Percentiles rank a stretch among this genome's conserved stretches.
Evolutionary conservation across 2,888 invertebrate species (phyloP).

Genomic region (Melieria crassipennis): DNA sequence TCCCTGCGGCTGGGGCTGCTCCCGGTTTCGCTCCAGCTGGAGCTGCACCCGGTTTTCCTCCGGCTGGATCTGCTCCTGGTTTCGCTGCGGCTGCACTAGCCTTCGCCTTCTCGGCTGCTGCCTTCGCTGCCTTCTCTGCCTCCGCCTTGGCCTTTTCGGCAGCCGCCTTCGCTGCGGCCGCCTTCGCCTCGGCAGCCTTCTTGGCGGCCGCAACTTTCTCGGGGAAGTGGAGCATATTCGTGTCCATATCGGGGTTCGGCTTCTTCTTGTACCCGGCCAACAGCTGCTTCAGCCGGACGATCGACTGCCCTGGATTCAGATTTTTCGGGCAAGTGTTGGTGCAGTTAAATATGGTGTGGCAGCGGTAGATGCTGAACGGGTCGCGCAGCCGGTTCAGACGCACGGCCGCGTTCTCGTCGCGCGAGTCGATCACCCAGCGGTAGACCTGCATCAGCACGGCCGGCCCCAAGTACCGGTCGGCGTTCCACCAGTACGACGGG

Average conservation of each 20-base stretch:
- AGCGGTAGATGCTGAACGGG: constrained; percentile 89
- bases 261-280: constrained; percentile 83
- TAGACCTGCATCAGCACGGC: constrained; percentile 99
- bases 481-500: constrained; percentile 99
- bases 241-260: constrained; percentile 75
- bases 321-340: constrained; percentile 95
- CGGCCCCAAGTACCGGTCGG: constrained; percentile 95
- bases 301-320: constrained; percentile 92
- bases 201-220: too few relatives aligned
- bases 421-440: constrained; percentile 95
- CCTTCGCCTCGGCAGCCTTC: too few relatives aligned
- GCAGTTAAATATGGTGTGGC: constrained; percentile 98
- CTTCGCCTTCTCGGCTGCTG: too few relatives aligned
- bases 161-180: too few relatives aligned
- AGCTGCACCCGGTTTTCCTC: too few relatives aligned
- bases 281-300: constrained; percentile 93
- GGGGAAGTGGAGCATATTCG: constrained; percentile 68
- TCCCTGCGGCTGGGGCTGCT: too few relatives aligned
- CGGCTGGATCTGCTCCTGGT: too few relatives aligned
- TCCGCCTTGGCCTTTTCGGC: too few relatives aligned
- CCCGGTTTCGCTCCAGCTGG: too few relatives aligned
- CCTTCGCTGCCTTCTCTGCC: too few relatives aligned
- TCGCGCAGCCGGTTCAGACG: constrained; percentile 84
- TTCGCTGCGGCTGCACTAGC: too few relatives aligned
- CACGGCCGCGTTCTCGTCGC: constrained; percentile 82